phyloP scores from a whole-genome alignment of 37 sponge, comb jelly and placozoan genomes.

The Aplysina aerophoba region DNA sequence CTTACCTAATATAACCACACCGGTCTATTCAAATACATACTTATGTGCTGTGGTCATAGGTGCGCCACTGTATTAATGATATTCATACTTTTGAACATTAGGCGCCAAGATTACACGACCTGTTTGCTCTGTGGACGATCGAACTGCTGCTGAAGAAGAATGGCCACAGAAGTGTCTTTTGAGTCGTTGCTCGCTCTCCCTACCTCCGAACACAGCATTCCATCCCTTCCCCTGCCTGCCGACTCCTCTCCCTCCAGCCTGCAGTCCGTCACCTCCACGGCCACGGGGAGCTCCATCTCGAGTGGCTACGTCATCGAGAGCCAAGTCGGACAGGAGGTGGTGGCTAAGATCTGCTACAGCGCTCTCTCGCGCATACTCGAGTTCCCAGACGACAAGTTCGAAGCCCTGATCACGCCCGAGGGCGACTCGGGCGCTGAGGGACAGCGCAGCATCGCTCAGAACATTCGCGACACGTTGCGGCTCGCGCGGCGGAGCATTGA shows the following conservation, averaged over 20 bases:
- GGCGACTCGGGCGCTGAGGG: conserved; percentile 10
- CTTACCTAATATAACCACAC: too few relatives aligned
- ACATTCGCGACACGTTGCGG: conserved; percentile 53
- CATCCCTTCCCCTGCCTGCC: conserved; percentile 35
- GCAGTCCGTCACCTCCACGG: too few relatives aligned
- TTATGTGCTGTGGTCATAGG: too few relatives aligned
- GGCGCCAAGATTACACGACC: neutral
- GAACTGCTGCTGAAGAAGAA: neutral
- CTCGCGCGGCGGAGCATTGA: conserved; percentile 47
- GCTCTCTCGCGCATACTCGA: conserved; percentile 69
- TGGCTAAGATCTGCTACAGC: conserved; percentile 74
- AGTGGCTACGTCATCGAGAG: conserved; percentile 68
- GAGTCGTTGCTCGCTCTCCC: neutral
- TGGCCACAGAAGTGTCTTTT: neutral
- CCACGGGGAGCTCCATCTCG: neutral
- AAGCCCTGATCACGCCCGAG: conserved; percentile 55
- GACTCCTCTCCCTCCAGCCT: conserved; percentile 37
- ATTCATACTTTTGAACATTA: conserved; percentile 18
- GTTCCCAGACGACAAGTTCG: conserved; percentile 70
- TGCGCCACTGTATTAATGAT: neutral
- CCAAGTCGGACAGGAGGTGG: conserved; percentile 67
- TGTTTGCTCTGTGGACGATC: too few relatives aligned
- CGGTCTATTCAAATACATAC: too few relatives aligned
- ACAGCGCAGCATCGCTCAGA: conserved; percentile 63
- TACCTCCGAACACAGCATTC: too few relatives aligned